These are phyloP conservation scores for Laticauda colubrina DNA, from an alignment of 2,113 vertebrate genomes.

Conservation along the genomic window DNA sequence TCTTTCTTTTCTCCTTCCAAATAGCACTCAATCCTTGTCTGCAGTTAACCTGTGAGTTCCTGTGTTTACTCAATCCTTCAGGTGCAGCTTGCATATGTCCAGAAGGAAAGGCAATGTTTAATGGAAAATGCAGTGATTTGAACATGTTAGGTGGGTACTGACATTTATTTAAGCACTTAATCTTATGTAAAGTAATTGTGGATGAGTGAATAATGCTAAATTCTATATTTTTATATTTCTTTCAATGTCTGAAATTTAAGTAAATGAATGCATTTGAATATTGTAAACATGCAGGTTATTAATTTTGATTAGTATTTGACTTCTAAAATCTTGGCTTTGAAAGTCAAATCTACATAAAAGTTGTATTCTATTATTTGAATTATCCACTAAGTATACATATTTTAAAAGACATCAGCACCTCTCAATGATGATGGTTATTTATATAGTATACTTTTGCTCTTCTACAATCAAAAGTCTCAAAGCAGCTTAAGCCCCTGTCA, in stretches of 20 bases:
- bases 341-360: neutral
- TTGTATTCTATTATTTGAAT: neutral
- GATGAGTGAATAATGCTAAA: neutral
- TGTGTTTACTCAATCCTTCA: constrained; percentile 91
- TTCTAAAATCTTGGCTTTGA: neutral
- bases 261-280: neutral
- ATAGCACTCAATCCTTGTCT: constrained; percentile 90
- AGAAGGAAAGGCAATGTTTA: constrained; percentile 89
- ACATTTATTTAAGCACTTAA: neutral
- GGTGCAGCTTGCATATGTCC: constrained; percentile 91
- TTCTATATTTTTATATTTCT: neutral
- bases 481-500: too few relatives aligned
- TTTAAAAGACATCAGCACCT: neutral
- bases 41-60: constrained; percentile 87
- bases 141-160: constrained; percentile 79
- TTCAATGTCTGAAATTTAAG: neutral
- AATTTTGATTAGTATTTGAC: neutral
- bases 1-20: constrained; percentile 30
- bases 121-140: constrained; percentile 86
- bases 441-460: neutral
- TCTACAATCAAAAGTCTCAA: neutral
- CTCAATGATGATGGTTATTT: neutral
- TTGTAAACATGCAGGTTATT: neutral
- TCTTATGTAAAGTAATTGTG: neutral
- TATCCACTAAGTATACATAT: neutral